Percentiles rank a stretch among this genome's conserved stretches.
Conservation (phyloP, 1,140 invertebrate species). For the Drosophila nebulosa region DNA sequence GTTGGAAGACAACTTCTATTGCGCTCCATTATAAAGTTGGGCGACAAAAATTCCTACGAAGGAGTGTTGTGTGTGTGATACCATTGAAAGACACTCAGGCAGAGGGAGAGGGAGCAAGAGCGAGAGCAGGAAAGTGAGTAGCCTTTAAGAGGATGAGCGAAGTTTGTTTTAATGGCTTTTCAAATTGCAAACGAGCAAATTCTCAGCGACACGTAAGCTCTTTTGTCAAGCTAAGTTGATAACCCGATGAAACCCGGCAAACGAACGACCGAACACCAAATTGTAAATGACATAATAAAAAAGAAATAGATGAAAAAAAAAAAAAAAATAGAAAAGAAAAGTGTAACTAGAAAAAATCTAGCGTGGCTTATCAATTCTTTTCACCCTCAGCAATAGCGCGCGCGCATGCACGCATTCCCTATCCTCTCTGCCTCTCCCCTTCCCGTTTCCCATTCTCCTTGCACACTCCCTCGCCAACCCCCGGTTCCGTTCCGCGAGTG, state of each 20-base stretch:
- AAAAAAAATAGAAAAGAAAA: background rate
- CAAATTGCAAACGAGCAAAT: constrained; percentile 11
- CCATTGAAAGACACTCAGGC: background rate
- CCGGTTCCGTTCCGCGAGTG: background rate
- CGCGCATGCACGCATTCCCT: constrained; percentile 1
- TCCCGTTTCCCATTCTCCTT: background rate
- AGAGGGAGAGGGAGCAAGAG: background rate
- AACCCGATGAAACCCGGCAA: background rate
- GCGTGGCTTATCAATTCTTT: constrained; percentile 55
- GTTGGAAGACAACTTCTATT: background rate
- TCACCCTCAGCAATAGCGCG: background rate
- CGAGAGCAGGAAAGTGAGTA: background rate
- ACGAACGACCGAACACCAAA: background rate
- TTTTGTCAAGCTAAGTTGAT: constrained; percentile 17
- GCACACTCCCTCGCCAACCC: background rate
- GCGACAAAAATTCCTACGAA: background rate
- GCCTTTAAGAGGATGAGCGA: background rate
- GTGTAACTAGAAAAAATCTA: constrained; percentile 18
- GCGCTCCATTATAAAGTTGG: constrained; percentile 4
- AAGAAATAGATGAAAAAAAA: background rate
- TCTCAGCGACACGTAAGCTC: constrained; percentile 38
- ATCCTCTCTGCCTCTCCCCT: too few relatives aligned
- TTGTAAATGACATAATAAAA: background rate
- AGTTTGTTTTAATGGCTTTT: constrained; percentile 9
- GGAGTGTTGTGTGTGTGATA: background rate